Evolutionary conservation across 1,140 invertebrate genomes (phyloP), one percentile per base, ranked within the genome.

Genomic region (Dinothrombium tinctorium): DNA sequence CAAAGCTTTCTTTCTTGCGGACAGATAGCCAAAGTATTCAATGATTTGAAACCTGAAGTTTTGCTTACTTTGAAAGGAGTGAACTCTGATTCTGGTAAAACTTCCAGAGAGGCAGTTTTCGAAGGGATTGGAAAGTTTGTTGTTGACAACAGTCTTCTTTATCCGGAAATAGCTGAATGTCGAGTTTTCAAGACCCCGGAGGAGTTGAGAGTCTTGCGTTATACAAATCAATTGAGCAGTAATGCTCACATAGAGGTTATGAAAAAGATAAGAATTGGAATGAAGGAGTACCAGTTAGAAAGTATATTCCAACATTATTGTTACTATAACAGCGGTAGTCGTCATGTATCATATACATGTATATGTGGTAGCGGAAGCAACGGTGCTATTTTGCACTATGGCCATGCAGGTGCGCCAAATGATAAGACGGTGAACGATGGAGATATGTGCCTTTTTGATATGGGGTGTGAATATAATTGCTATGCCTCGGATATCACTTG

Each of bases 401-500:
- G 92, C 0, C 89, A 98, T 63, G 84, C 89, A 29, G 82, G 71
- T 19, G 82, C 80, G 7, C 89, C 92, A 1, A 98, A 98, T 57
- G 68, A 72, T 51, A 73, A 72, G 51, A 55, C 67, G 2, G 69
- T 98, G 9, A 54, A 69, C 7, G 67, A 83, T 54, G 83, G 83
- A 2, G 87, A 94, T 49, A 78, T 95, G 65, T 90, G 82, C 55
- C 60, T 95, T 2, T 92, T 94, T 61, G 90, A 98, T 57, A 95
- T 98, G 89, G 92, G 92, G 14, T 83, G 72, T 17, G 87, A 92
- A 57, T 98, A 98, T 56, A 86, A 75, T 55, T 87, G 92, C 36
- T 98, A 95, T 58, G 72, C 80, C 2, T 83, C 89, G 0, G 92
- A 98, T 54, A 95, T 99, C 28, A 98, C 92, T 0, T 92, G 84